phyloP scores from a whole-genome alignment of 2,888 invertebrate genomes.

The Athalia rosae region DNA sequence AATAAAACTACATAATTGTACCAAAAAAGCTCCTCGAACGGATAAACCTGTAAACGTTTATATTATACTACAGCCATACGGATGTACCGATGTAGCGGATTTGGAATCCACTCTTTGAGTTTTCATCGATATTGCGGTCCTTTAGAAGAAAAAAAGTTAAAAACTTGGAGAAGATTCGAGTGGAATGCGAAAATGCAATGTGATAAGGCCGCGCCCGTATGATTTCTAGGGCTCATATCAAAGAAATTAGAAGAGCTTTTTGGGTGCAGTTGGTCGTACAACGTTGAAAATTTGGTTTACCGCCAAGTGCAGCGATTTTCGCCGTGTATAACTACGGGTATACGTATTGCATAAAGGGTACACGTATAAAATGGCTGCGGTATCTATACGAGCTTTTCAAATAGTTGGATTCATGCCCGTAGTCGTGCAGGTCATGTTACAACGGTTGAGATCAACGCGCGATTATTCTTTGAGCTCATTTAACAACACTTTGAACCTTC shows the following conservation, averaged over 20 bases:
- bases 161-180: no score
- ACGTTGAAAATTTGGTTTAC: slow-evolving; percentile 29
- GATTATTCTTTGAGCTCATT: slow-evolving; percentile 17
- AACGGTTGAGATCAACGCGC: slow-evolving; percentile 1
- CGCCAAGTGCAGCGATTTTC: slow-evolving; percentile 18
- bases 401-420: slow-evolving; percentile 27
- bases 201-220: neutral
- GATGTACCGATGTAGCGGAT: no score
- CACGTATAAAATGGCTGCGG: neutral
- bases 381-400: slow-evolving; percentile 8
- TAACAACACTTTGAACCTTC: slow-evolving; percentile 29
- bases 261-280: neutral
- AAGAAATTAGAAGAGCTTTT: slow-evolving; percentile 33
- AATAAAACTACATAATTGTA: neutral
- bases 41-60: neutral
- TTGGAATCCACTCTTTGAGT: no score
- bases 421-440: slow-evolving; percentile 1
- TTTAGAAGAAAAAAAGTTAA: no score
- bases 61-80: no score
- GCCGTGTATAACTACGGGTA: no score
- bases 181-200: neutral
- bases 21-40: neutral
- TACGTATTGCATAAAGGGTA: no score
- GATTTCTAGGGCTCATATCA: slow-evolving; percentile 27
- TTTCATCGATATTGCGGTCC: no score